A percentile compares a stretch with the other conserved stretches of the same genome.
phyloP scores from a whole-genome alignment of 2,797 vertebrate genomes.

The Leucoraja ocellata region DNA sequence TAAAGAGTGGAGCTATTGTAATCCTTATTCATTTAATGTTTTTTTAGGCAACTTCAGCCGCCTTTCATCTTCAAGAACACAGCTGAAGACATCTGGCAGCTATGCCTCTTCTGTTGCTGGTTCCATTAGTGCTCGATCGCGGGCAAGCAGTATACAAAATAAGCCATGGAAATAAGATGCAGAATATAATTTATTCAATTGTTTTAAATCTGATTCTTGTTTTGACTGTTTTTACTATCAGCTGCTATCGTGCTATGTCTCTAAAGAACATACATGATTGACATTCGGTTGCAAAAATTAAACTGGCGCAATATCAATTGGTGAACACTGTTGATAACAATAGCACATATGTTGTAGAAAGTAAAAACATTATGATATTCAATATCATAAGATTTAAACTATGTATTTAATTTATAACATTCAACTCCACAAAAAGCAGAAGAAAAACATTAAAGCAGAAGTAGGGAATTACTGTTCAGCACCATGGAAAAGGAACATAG shows the following conservation, averaged over 20 bases:
- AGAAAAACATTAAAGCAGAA: background rate
- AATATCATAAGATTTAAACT: constrained; percentile 8
- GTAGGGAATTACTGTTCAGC: background rate
- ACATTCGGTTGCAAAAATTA: background rate
- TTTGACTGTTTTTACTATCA: background rate
- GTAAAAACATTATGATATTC: background rate
- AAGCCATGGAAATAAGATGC: constrained; percentile 75
- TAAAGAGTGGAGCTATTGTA: background rate
- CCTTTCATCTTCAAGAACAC: constrained; percentile 53
- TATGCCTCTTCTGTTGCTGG: constrained; percentile 49
- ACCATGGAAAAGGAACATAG: background rate
- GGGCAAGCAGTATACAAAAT: constrained; percentile 55
- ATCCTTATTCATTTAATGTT: constrained; percentile 36
- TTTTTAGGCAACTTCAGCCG: constrained; percentile 65
- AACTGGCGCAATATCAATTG: background rate
- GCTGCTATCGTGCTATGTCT: background rate
- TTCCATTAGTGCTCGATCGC: constrained; percentile 47
- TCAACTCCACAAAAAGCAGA: background rate
- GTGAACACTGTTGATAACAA: background rate
- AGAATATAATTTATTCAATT: constrained; percentile 6
- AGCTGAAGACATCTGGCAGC: constrained; percentile 55
- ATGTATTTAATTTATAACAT: background rate
- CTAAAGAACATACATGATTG: background rate
- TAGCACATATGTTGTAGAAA: background rate
- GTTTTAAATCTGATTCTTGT: background rate